Evolutionary conservation across 2,797 vertebrate genomes (phyloP), one percentile per base, ranked within the genome.

Genomic region (Enoplosus armatus): DNA sequence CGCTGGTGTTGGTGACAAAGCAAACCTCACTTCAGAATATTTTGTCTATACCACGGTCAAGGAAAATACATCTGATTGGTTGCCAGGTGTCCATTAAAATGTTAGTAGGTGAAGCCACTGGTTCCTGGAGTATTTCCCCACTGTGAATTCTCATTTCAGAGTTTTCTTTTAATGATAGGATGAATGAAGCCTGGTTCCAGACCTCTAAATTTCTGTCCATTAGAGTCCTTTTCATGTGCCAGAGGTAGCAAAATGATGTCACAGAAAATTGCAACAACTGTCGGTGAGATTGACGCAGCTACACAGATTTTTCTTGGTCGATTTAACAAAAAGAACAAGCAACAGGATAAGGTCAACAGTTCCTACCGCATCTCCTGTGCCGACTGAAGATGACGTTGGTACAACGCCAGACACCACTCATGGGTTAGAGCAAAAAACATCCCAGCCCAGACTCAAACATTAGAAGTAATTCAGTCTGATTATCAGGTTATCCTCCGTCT

Each of bases 1-100:
- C 60, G 39, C 55, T 29, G 22, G 26, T 70, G 8, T 60, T 48
- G 11, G 39, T 72, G 65, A 82, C 70, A 76, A 63, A 78, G 37
- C 58, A 53, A 60, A 72, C n/a, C 37, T 66, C 26, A 12, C 20
- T 56, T 16, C 54, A 64, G 8, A 70, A 63, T 88, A 75, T 89
- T 86, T 81, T 77, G 89, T 91, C 78, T 15, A 5, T 10, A 9
- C 8, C 39, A 22, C 1, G 7, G 56, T 39, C 58, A 75, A 60
- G 51, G 31, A 27, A 31, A 55, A 39, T 3, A 31, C 33, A 26
- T 47, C 20, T 55, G 29, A 47, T 54, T 80, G 4, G 53, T 20
- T 62, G 18, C 0, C 6, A 77, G 15, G 26, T 37, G 15, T 27
- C 39, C 7, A 20, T 66, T 62, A 8, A 51, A 33, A 45, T 35